Evolutionary conservation across 92 coral and sea anemone species (phyloP).

Genomic region (Zoanthus solanderi): DNA sequence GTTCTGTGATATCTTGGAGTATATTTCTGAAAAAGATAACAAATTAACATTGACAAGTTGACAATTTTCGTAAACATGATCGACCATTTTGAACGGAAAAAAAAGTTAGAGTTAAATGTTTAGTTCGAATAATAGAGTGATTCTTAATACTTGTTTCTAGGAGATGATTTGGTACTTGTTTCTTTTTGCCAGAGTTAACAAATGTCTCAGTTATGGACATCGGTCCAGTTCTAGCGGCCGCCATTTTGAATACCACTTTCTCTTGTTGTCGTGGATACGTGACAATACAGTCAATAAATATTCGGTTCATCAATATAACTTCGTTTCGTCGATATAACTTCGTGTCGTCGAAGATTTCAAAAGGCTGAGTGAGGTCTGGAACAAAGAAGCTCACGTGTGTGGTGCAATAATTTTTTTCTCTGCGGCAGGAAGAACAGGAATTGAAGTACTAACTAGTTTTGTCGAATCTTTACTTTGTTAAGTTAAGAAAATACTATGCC

Average conservation of each 20-base stretch:
- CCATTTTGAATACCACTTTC: slow-evolving; percentile 84
- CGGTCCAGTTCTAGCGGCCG: slow-evolving; percentile 83
- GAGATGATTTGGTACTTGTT: slow-evolving; percentile 93
- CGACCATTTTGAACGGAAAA: background rate
- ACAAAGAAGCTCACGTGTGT: slow-evolving; percentile 52
- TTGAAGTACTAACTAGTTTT: background rate
- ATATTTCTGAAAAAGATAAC: slow-evolving; percentile 76
- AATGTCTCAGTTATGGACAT: slow-evolving; percentile 82
- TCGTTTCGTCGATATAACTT: slow-evolving; percentile 6
- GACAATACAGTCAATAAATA: slow-evolving; percentile 31
- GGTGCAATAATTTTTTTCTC: slow-evolving; percentile 62
- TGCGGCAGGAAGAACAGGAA: slow-evolving; percentile 22
- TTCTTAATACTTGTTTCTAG: slow-evolving; percentile 89
- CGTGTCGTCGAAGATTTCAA: background rate
- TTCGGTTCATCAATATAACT: slow-evolving; percentile 17
- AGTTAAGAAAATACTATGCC: slow-evolving; percentile 71
- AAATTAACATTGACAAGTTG: slow-evolving; percentile 8
- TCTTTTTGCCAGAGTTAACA: slow-evolving; percentile 77
- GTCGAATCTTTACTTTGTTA: background rate
- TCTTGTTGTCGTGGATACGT: slow-evolving; percentile 74
- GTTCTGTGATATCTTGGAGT: slow-evolving; percentile 86
- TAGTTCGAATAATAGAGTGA: background rate
- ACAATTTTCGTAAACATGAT: background rate
- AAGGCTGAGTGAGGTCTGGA: slow-evolving; percentile 49
- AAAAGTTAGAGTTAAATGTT: background rate